These are phyloP conservation scores for Mythimna lalbum DNA, from an alignment of 2,888 invertebrate species.

Conservation along the genomic window DNA sequence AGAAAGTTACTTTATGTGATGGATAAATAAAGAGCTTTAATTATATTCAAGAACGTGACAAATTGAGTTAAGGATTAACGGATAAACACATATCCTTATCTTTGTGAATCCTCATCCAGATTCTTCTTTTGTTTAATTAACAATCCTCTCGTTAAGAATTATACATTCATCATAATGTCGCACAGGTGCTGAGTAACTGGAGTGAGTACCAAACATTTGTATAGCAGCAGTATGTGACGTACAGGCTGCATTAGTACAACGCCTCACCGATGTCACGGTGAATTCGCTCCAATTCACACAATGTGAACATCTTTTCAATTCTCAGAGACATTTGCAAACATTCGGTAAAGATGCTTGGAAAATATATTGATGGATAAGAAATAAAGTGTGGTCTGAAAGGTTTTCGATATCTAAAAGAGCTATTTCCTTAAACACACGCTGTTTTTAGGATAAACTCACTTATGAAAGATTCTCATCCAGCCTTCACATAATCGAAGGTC, in stretches of 20 bases:
- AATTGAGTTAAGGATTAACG: neutral
- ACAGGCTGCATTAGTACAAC: neutral
- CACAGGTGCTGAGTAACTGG: conserved; percentile 14
- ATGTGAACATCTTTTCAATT: conserved; percentile 27
- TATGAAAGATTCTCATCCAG: conserved; percentile 6
- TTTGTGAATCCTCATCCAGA: neutral
- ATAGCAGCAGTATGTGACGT: neutral
- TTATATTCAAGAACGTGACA: neutral
- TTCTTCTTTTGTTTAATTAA: neutral
- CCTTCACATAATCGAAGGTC: conserved; percentile 11
- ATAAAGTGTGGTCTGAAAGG: neutral
- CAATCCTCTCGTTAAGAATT: neutral
- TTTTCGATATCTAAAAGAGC: no score
- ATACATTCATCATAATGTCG: neutral
- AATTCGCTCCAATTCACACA: conserved; percentile 33
- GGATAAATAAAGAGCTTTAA: neutral
- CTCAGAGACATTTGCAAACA: conserved; percentile 20
- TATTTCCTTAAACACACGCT: neutral
- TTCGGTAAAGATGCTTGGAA: conserved; percentile 8
- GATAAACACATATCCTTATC: neutral
- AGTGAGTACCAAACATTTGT: conserved; percentile 19
- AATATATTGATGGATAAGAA: conserved; percentile 8
- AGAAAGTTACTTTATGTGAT: no score
- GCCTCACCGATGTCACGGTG: conserved; percentile 13
- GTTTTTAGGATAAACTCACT: neutral